Evolutionary conservation across 2,888 invertebrate genomes (phyloP).

Genomic region (Amphipyra tragopoginis): DNA sequence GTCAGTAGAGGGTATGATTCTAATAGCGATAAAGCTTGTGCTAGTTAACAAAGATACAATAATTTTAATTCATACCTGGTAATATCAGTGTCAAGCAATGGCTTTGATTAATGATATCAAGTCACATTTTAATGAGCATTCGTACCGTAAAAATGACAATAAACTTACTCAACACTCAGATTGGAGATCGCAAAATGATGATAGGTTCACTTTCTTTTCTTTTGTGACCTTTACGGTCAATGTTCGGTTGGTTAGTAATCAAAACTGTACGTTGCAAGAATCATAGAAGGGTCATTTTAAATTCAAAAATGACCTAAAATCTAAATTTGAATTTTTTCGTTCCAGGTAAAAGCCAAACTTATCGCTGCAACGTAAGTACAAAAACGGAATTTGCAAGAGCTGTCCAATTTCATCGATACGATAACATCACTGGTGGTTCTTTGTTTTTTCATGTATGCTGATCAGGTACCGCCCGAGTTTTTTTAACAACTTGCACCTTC

Average conservation of each 20-base stretch:
- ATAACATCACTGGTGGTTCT: slow-evolving; percentile 23
- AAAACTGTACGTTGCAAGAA: neutral
- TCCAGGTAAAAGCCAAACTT: slow-evolving; percentile 28
- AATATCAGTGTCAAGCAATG: slow-evolving; percentile 1
- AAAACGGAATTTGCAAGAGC: slow-evolving; percentile 23
- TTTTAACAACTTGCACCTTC: slow-evolving; percentile 64
- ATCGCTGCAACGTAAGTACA: slow-evolving; percentile 16
- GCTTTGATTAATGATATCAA: too few species aligned
- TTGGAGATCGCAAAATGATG: neutral
- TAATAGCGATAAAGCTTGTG: slow-evolving; percentile 11
- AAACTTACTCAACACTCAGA: neutral
- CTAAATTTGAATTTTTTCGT: slow-evolving; percentile 17
- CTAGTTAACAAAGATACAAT: slow-evolving; percentile 2
- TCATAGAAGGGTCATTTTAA: neutral
- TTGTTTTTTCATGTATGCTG: slow-evolving; percentile 53
- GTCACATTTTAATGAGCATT: neutral
- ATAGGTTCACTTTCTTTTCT: neutral
- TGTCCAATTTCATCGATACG: slow-evolving; percentile 39
- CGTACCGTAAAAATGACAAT: neutral
- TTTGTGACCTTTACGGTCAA: neutral
- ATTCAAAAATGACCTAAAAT: neutral
- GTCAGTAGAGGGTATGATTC: slow-evolving; percentile 27
- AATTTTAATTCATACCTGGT: slow-evolving; percentile 3
- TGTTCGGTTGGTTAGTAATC: neutral
- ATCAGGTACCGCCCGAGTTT: slow-evolving; percentile 58